Percentiles rank a stretch among this genome's conserved stretches.
These are phyloP conservation scores for Agrilus mali DNA, from an alignment of 2,888 invertebrate species.

Conservation along the genomic window DNA sequence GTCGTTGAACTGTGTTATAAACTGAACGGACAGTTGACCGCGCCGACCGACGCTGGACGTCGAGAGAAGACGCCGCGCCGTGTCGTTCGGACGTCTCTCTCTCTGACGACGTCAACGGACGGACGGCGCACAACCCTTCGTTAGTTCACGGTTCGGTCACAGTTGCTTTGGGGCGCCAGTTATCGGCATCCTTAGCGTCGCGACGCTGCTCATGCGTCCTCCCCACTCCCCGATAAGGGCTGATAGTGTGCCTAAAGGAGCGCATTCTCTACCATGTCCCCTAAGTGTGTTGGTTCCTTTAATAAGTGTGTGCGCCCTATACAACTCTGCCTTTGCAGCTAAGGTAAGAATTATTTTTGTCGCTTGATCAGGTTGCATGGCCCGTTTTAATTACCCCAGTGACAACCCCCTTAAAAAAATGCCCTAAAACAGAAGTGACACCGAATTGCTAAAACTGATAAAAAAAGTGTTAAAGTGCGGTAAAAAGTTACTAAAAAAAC, in stretches of 20 bases:
- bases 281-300: slow-evolving; percentile 38
- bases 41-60: too few species aligned
- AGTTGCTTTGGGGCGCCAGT: slow-evolving; percentile 30
- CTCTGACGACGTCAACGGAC: too few species aligned
- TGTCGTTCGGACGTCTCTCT: too few species aligned
- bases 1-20: too few species aligned
- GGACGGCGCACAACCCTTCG: not conserved
- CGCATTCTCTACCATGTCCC: slow-evolving; percentile 38
- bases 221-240: slow-evolving; percentile 35
- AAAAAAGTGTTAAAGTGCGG: slow-evolving; percentile 1
- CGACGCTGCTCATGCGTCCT: slow-evolving; percentile 37
- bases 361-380: not conserved
- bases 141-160: slow-evolving; percentile 11
- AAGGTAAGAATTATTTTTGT: slow-evolving; percentile 26
- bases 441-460: not conserved
- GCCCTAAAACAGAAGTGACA: not conserved
- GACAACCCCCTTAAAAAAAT: too few species aligned
- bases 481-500: not conserved
- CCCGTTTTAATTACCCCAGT: too few species aligned
- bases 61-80: too few species aligned
- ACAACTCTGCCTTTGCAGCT: slow-evolving; percentile 30
- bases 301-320: slow-evolving; percentile 35
- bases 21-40: too few species aligned
- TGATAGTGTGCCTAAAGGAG: slow-evolving; percentile 37
- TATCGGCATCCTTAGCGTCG: slow-evolving; percentile 35